Base-by-base conservation (phyloP, 2,888 invertebrate genomes). In the Eremobia ochroleuca region DNA sequence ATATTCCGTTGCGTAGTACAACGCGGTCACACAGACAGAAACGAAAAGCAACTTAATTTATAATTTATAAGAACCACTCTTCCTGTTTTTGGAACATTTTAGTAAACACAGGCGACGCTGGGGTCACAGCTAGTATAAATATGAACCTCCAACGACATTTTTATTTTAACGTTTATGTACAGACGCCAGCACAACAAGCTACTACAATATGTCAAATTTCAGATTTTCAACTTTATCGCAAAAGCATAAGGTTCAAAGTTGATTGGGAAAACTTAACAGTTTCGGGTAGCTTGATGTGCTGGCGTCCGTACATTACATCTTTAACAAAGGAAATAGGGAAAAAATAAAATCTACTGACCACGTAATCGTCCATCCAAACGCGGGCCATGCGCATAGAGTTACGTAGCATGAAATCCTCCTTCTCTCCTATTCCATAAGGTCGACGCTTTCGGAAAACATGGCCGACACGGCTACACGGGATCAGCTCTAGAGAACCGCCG, bases 291-390 rank as follows among this genome's bases (percentile, higher is more conserved):
- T n/a, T n/a, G n/a, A n/a, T n/a, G n/a, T n/a, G n/a, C n/a, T n/a
- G n/a, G n/a, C n/a, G n/a, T n/a, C n/a, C n/a, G n/a, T n/a, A n/a
- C n/a, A n/a, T n/a, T n/a, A n/a, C n/a, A n/a, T 25, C 21, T 8
- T 40, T 72, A 4, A n/a, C 4, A 18, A 25, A 40, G 2, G 34
- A 4, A 65, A 5, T 15, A 15, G 0, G 0, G 6, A 46, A 18
- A 31, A 46, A n/a, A 52, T 11, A 11, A 28, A 68, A 55, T 71
- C 4, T 37, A 91, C 94, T 91, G 90, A 98, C 98, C 92, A 98
- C 98, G 92, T 98, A 99, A 66, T 99, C 98, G 92, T 99, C 99
- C 98, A 99, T 98, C 99, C 99, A 99, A 0, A 99, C 99, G 89
- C 98, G 97, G 0, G 99, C 99, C 86, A 99, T 98, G 8, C 99